These are phyloP conservation scores for Tipula vernalis DNA, from an alignment of 2,888 invertebrate genomes.

Conservation along the genomic window DNA sequence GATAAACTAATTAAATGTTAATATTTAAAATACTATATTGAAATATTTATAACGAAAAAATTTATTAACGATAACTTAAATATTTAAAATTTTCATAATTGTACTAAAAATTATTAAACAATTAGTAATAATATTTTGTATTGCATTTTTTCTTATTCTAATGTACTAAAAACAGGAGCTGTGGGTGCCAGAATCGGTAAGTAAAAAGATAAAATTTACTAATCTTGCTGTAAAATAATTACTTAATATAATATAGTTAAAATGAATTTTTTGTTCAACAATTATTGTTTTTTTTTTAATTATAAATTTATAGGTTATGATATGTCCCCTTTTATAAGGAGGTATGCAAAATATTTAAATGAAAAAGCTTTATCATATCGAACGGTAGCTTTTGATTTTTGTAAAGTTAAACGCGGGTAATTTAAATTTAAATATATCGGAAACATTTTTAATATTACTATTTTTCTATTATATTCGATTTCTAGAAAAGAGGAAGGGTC, in stretches of 20 bases:
- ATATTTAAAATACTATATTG: background rate
- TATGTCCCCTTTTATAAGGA: slow-evolving; percentile 98
- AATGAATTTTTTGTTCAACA: slow-evolving; percentile 6
- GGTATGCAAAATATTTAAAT: slow-evolving; percentile 98
- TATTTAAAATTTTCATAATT: background rate
- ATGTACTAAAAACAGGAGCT: background rate
- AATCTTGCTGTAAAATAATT: background rate
- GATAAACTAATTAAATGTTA: too few species aligned
- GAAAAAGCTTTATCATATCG: slow-evolving; percentile 98
- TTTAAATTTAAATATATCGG: slow-evolving; percentile 21
- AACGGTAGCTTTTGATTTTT: slow-evolving; percentile 98
- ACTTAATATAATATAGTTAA: background rate
- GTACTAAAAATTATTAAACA: background rate
- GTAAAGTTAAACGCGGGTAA: slow-evolving; percentile 98
- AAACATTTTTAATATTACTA: background rate
- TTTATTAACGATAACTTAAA: background rate
- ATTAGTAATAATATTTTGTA: background rate
- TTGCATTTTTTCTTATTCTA: slow-evolving; percentile 13
- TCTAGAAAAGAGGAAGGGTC: slow-evolving; percentile 92
- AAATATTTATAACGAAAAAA: background rate
- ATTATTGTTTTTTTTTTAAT: slow-evolving; percentile 11
- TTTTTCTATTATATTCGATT: background rate
- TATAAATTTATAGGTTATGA: slow-evolving; percentile 68
- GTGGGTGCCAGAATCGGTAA: slow-evolving; percentile 17
- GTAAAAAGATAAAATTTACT: slow-evolving; percentile 12